Conservation (phyloP, 1,140 invertebrate species). For the Heliothis subflexa region DNA sequence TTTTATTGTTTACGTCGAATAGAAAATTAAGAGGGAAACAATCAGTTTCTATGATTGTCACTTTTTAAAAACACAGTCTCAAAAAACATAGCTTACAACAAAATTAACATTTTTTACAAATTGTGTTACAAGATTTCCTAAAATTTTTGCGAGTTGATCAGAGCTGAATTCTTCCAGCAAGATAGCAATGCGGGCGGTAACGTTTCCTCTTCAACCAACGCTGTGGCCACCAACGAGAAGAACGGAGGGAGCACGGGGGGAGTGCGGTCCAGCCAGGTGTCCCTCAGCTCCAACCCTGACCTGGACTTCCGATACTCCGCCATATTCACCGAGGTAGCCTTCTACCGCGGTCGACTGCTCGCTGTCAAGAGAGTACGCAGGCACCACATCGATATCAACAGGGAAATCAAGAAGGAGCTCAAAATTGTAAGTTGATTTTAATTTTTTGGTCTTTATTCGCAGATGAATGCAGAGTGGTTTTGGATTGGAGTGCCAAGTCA, state of each 20-base stretch:
- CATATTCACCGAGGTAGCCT: conserved; percentile 95
- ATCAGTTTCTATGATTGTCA: neutral
- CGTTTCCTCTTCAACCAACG: conserved; percentile 62
- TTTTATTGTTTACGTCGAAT: neutral
- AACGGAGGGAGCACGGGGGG: conserved; percentile 87
- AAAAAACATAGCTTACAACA: too few relatives aligned
- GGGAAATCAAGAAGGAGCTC: conserved; percentile 97
- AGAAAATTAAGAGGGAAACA: too few relatives aligned
- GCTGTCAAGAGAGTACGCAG: conserved; percentile 95
- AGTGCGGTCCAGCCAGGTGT: conserved; percentile 94
- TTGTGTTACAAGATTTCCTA: conserved; percentile 36
- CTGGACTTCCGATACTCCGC: conserved; percentile 94
- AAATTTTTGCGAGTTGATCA: conserved; percentile 67
- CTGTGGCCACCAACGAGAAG: conserved; percentile 70
- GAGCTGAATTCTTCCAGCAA: conserved; percentile 85
- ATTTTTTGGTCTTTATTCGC: neutral
- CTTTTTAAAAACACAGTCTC: too few relatives aligned
- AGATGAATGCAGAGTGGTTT: too few relatives aligned
- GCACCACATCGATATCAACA: conserved; percentile 95
- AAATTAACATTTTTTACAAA: too few relatives aligned
- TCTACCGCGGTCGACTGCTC: conserved; percentile 94
- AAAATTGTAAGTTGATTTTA: conserved; percentile 91
- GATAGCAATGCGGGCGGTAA: conserved; percentile 77
- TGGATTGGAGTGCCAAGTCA: too few relatives aligned
- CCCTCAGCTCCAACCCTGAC: conserved; percentile 94